A percentile compares a stretch with the other conserved stretches of the same genome.
phyloP scores from a whole-genome alignment of 2,888 invertebrate genomes.

The Aporophyla lueneburgensis region DNA sequence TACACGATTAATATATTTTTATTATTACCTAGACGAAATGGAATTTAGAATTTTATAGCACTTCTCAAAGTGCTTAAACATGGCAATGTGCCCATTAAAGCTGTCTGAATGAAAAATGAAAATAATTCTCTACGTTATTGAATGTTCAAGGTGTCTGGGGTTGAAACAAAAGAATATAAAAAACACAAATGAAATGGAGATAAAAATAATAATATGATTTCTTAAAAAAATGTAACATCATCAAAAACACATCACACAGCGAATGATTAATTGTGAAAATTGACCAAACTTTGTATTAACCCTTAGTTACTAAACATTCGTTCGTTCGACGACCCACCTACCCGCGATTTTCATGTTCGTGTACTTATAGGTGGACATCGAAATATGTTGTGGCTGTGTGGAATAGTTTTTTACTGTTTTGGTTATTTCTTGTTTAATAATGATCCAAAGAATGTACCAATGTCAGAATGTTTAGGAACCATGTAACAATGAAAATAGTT shows the following conservation, averaged over 20 bases:
- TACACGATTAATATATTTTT: constrained; percentile 36
- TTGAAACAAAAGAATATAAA: not conserved
- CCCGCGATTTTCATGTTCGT: too few relatives aligned
- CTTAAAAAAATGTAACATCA: not conserved
- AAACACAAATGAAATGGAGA: not conserved
- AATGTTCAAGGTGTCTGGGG: not conserved
- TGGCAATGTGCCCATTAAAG: constrained; percentile 45
- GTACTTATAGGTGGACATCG: too few relatives aligned
- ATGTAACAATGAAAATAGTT: too few relatives aligned
- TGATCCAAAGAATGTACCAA: too few relatives aligned
- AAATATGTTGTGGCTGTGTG: too few relatives aligned
- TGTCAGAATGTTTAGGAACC: too few relatives aligned
- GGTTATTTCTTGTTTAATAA: too few relatives aligned
- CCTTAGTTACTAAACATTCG: too few relatives aligned
- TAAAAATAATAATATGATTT: not conserved
- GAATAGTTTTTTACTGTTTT: too few relatives aligned
- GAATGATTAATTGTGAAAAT: not conserved
- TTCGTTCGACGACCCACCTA: too few relatives aligned
- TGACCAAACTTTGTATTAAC: not conserved
- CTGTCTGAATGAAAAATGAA: constrained; percentile 24
- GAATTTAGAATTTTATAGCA: constrained; percentile 48
- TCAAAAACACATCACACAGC: not conserved
- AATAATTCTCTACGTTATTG: constrained; percentile 7
- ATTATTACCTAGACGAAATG: constrained; percentile 29
- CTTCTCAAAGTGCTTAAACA: constrained; percentile 17